phyloP scores from a whole-genome alignment of 2,888 invertebrate genomes.

The Ommatoiulus sabulosus region DNA sequence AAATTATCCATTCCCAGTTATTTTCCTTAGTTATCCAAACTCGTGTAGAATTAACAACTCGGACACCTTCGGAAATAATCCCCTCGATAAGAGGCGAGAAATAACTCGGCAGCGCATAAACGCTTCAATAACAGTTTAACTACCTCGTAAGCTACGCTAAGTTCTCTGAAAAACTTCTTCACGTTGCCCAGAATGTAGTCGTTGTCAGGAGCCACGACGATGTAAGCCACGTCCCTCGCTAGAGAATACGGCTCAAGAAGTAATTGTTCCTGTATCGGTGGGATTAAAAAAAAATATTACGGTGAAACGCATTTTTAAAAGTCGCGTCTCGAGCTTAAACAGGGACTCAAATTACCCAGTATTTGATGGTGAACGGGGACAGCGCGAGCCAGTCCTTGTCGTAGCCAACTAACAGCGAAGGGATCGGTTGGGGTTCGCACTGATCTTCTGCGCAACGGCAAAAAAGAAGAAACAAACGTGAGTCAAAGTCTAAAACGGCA shows the following conservation, averaged over 20 bases:
- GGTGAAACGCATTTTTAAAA: neutral
- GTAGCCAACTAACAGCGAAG: conserved; percentile 91
- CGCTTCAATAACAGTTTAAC: too few species aligned
- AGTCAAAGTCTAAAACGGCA: neutral
- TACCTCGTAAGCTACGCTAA: conserved; percentile 91
- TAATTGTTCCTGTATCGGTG: conserved; percentile 78
- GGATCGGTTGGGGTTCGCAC: conserved; percentile 97
- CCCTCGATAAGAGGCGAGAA: too few species aligned
- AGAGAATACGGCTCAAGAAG: conserved; percentile 97
- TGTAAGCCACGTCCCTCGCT: conserved; percentile 92
- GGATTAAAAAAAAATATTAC: neutral
- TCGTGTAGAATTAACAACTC: too few species aligned
- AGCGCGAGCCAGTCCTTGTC: conserved; percentile 95
- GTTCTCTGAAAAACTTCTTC: conserved; percentile 89
- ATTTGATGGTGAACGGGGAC: conserved; percentile 92
- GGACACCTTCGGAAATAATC: too few species aligned
- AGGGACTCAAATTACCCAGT: conserved; percentile 76
- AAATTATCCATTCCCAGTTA: too few species aligned
- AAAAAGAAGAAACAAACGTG: neutral
- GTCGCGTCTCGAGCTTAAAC: too few species aligned
- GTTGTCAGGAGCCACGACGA: conserved; percentile 93
- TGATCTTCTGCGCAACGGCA: conserved; percentile 83
- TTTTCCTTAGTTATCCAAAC: too few species aligned
- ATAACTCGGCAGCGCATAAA: too few species aligned
- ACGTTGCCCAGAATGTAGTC: conserved; percentile 83